A percentile compares a stretch with the other conserved stretches of the same genome.
Conservation (phyloP, 2,888 invertebrate genomes). For the Caenorhabditis japonica region DNA sequence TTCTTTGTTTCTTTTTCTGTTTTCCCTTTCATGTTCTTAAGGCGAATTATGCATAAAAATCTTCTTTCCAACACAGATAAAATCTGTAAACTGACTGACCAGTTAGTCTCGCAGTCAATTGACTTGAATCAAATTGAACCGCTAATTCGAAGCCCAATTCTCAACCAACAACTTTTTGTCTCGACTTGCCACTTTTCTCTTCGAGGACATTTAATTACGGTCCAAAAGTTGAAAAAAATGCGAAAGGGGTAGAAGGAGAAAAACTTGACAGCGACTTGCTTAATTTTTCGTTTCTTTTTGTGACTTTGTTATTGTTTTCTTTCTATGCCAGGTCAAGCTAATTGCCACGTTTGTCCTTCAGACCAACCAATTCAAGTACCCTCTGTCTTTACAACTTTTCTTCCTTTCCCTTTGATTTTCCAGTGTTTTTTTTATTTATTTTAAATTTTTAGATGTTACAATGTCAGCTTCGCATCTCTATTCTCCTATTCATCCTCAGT, state of each 20-base stretch:
- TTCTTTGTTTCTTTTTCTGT: no score
- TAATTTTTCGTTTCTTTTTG: no score
- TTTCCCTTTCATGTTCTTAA: neutral
- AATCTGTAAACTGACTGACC: constrained; percentile 9
- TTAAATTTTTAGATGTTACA: constrained; percentile 33
- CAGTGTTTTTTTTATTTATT: neutral
- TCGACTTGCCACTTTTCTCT: constrained; percentile 23
- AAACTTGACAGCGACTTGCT: constrained; percentile 3
- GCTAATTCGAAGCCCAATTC: neutral
- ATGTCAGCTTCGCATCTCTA: constrained; percentile 18
- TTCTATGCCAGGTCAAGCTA: no score
- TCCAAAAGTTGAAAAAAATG: constrained; percentile 8
- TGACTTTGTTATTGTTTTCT: no score
- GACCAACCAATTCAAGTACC: no score
- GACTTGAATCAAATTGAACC: neutral
- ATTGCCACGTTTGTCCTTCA: no score
- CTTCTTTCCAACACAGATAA: no score
- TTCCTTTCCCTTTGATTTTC: neutral
- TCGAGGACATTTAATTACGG: constrained; percentile 41
- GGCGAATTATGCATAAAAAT: no score
- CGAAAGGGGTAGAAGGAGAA: neutral
- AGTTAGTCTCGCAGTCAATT: constrained; percentile 25
- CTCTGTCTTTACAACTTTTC: constrained; percentile 22
- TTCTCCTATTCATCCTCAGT: neutral
- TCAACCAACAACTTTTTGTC: constrained; percentile 6